Evolutionary conservation across 1,140 invertebrate species (phyloP).

Genomic region (Brachionus rotundiformis): DNA sequence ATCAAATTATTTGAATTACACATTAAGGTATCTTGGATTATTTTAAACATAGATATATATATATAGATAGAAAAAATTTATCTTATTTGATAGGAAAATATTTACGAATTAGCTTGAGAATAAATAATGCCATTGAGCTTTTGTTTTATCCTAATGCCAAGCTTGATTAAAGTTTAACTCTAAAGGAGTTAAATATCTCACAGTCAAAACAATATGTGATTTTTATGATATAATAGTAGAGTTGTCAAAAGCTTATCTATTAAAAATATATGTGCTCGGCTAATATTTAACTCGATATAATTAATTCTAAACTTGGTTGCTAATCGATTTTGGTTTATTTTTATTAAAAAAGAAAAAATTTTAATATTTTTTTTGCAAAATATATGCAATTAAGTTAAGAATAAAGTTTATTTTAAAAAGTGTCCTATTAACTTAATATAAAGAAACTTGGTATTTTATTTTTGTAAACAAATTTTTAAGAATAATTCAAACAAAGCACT

Average conservation of each 20-base stretch:
- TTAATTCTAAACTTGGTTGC: background rate
- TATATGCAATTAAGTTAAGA: too few relatives aligned
- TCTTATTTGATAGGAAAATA: background rate
- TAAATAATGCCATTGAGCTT: slow-evolving; percentile 7
- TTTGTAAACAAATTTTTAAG: background rate
- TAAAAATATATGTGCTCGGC: too few relatives aligned
- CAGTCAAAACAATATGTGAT: background rate
- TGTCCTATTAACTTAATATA: background rate
- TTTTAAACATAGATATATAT: too few relatives aligned
- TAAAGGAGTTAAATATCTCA: background rate
- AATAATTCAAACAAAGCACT: background rate
- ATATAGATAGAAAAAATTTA: background rate
- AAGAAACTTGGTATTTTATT: background rate
- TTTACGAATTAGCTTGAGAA: background rate
- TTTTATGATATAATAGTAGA: background rate
- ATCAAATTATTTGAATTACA: too few relatives aligned
- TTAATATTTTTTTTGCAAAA: too few relatives aligned
- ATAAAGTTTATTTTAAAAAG: too few relatives aligned
- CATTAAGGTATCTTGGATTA: background rate
- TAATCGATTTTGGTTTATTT: background rate
- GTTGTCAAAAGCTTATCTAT: background rate
- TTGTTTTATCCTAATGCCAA: background rate
- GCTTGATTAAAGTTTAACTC: background rate
- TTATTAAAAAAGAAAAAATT: background rate
- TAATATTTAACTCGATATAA: too few relatives aligned